Conservation (phyloP, 2,797 vertebrate species). For the Paratrypauchen microcephalus region DNA sequence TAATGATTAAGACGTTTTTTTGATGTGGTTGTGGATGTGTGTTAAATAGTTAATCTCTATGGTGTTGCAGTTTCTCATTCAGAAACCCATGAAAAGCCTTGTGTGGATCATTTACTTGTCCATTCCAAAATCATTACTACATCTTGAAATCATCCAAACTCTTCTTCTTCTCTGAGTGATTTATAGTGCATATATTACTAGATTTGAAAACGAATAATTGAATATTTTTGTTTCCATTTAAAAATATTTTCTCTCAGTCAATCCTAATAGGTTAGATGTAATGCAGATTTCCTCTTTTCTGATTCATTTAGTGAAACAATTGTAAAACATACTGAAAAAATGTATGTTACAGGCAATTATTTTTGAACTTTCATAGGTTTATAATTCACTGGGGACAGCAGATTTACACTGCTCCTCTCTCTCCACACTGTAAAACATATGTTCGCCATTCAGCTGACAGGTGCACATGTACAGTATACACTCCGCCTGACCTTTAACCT, state of each 20-base stretch:
- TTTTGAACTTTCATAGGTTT: background rate
- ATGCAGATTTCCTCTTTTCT: too few species aligned
- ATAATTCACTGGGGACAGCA: constrained; percentile 51
- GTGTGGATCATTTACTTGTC: background rate
- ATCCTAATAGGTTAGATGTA: too few species aligned
- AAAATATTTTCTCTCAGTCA: background rate
- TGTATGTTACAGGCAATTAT: background rate
- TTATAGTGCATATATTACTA: too few species aligned
- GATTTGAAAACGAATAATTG: too few species aligned
- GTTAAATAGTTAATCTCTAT: too few species aligned
- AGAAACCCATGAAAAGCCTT: too few species aligned
- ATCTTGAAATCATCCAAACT: background rate
- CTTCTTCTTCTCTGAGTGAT: background rate
- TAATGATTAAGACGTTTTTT: background rate
- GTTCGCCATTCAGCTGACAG: constrained; percentile 57
- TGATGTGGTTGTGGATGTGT: background rate
- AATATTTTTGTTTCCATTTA: background rate
- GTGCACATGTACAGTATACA: constrained; percentile 66
- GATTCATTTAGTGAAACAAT: too few species aligned
- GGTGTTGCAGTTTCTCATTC: too few species aligned
- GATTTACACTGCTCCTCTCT: constrained; percentile 56
- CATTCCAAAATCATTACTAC: background rate
- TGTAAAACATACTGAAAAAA: background rate
- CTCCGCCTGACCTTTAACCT: constrained; percentile 79
- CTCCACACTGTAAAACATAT: constrained; percentile 50